phyloP scores from a whole-genome alignment of 37 sponge, comb jelly and placozoan genomes.

The Halichondria panicea region DNA sequence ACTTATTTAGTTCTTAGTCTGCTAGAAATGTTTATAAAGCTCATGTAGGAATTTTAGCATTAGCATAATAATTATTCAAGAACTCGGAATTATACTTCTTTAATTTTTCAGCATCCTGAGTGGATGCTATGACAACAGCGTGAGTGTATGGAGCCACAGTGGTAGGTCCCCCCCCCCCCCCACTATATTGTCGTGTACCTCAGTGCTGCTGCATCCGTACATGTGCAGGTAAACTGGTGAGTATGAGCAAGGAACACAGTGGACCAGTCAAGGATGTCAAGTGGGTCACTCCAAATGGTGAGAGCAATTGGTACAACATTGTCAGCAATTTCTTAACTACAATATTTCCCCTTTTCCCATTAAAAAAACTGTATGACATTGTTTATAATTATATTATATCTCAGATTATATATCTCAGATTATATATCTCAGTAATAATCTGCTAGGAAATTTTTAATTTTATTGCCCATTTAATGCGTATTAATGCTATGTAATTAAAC shows the following conservation, averaged over 20 bases:
- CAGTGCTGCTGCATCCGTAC: not conserved
- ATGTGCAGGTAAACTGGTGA: slow-evolving; percentile 15
- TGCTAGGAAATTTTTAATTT: too few species aligned
- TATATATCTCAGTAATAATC: too few species aligned
- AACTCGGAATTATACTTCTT: not conserved
- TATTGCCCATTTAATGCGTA: too few species aligned
- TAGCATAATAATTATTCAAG: not conserved
- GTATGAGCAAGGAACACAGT: slow-evolving; percentile 41
- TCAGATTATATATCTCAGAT: too few species aligned
- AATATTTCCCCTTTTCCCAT: too few species aligned
- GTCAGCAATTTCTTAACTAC: too few species aligned
- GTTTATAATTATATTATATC: too few species aligned
- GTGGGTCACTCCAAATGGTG: slow-evolving; percentile 39
- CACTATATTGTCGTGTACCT: not conserved
- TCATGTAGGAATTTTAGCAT: not conserved
- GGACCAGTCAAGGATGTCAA: slow-evolving; percentile 64
- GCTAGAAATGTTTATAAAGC: not conserved
- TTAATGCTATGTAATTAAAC: too few species aligned
- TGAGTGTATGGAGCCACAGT: slow-evolving; percentile 56
- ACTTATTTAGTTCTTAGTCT: too few species aligned
- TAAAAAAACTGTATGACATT: too few species aligned
- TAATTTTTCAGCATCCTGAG: slow-evolving; percentile 55
- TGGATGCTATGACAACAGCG: slow-evolving; percentile 78
- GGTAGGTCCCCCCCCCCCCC: slow-evolving; percentile 14
- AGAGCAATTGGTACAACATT: too few species aligned